These are phyloP conservation scores for Polylopha cassiicola DNA, from an alignment of 2,888 invertebrate species.

Conservation along the genomic window DNA sequence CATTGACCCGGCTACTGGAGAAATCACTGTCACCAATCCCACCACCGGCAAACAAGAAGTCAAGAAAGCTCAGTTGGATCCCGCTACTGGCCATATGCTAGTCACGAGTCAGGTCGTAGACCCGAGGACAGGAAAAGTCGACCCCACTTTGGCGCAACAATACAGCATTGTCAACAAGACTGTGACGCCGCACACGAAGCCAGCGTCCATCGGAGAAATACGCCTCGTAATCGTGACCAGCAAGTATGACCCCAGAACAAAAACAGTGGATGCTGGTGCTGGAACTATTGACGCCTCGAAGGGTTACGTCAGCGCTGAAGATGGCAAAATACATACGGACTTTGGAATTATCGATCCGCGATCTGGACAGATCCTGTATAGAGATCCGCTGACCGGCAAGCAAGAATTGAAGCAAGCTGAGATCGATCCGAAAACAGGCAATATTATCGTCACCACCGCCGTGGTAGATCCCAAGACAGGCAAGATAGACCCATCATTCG, in stretches of 20 bases:
- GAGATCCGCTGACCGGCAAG: slow-evolving; percentile 78
- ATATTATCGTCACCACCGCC: slow-evolving; percentile 74
- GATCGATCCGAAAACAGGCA: slow-evolving; percentile 78
- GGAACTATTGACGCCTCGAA: slow-evolving; percentile 74
- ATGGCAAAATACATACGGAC: slow-evolving; percentile 77
- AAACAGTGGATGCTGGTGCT: slow-evolving; percentile 73
- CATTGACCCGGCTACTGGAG: slow-evolving; percentile 79
- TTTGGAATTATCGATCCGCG: slow-evolving; percentile 78
- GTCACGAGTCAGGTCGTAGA: slow-evolving; percentile 76
- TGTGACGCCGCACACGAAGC: slow-evolving; percentile 57
- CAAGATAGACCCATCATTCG: slow-evolving; percentile 76
- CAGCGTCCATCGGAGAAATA: slow-evolving; percentile 59
- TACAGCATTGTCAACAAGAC: slow-evolving; percentile 67
- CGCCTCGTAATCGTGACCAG: slow-evolving; percentile 68
- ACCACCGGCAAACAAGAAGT: slow-evolving; percentile 73
- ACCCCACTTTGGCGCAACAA: slow-evolving; percentile 76
- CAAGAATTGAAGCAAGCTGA: slow-evolving; percentile 80
- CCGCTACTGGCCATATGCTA: slow-evolving; percentile 74
- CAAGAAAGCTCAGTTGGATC: slow-evolving; percentile 76
- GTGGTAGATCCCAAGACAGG: slow-evolving; percentile 79
- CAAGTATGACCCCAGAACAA: slow-evolving; percentile 78
- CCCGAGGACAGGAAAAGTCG: slow-evolving; percentile 76
- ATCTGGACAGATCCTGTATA: slow-evolving; percentile 77
- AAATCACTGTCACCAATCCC: slow-evolving; percentile 65
- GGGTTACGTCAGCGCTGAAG: slow-evolving; percentile 70